Conservation (phyloP, 1,140 invertebrate genomes). For the Drosophila arizonae region DNA sequence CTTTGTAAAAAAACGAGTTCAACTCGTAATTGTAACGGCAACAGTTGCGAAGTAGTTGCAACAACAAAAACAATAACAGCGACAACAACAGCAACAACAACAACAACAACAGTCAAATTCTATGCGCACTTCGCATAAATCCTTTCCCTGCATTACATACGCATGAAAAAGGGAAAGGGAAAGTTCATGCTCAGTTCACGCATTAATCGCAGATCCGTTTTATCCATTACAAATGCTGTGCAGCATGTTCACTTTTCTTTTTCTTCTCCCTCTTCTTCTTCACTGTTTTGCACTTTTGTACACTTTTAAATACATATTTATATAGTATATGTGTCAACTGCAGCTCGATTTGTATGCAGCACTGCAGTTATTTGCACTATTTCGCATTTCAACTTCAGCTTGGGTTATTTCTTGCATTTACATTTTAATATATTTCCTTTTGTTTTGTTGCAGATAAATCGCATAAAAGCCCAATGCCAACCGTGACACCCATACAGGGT, state of each 20-base stretch:
- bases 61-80: no score
- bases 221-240: slow-evolving; percentile 66
- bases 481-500: slow-evolving; percentile 91
- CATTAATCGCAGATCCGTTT: slow-evolving; percentile 45
- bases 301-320: slow-evolving; percentile 6
- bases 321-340: slow-evolving; percentile 60
- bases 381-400: slow-evolving; percentile 2
- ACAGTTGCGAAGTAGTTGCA: slow-evolving; percentile 36
- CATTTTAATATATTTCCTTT: neutral
- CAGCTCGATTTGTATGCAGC: slow-evolving; percentile 65
- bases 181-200: slow-evolving; percentile 42
- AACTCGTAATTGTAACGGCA: slow-evolving; percentile 51
- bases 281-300: slow-evolving; percentile 30
- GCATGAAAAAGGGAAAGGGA: slow-evolving; percentile 51
- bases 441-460: slow-evolving; percentile 29
- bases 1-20: slow-evolving; percentile 56
- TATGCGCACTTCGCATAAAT: slow-evolving; percentile 23
- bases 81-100: neutral
- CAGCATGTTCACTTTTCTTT: slow-evolving; percentile 9
- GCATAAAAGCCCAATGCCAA: slow-evolving; percentile 71
- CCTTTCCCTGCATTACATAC: slow-evolving; percentile 13
- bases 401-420: neutral
- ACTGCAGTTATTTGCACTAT: slow-evolving; percentile 29
- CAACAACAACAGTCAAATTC: slow-evolving; percentile 25
- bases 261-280: neutral